Evolutionary conservation across 2,888 invertebrate genomes (phyloP), one percentile per base, ranked within the genome.

Genomic region (Dinocampus coccinellae): DNA sequence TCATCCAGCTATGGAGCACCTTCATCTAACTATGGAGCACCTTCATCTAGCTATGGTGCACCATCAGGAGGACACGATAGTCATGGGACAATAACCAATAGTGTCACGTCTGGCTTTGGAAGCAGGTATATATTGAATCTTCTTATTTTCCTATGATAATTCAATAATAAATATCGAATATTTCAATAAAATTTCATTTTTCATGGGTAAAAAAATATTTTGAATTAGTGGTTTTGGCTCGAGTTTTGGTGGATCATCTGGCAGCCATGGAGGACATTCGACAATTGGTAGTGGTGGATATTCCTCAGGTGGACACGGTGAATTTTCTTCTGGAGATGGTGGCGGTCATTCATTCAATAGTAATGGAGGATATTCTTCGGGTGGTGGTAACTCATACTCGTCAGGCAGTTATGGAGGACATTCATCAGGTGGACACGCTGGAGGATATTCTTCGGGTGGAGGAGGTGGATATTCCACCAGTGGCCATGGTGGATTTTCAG

Each of bases 41-140:
- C 64, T 20, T 64, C 64, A 1, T 34, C 58, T 4, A 61, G 57
- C 9, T 70, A 62, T 47, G 34, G 63, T 52, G 75, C 39, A 55
- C 62, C 55, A 61, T 72, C 69, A 47, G 69, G 20, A 22, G 73
- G 77, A 4, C 66, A 74, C 55, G 69, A 66, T 22, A 71, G 74
- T 6, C 71, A 74, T 9, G 71, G 71, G 16, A 70, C 79, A 53
- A 76, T 75, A 34, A 77, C 80, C 20, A 80, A 79, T 39, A 77
- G 79, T 47, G 75, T 80, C 60, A 81, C 82, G 2, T 78, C 79
- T 22, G 76, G 79, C 22, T 81, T 82, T 39, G 80, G 81, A 33
- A 78, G 80, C 79, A 81, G 84, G 83, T 83, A 69, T n/a, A 60
- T n/a, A 39, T 16, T 42, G 2, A 52, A 26, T 69, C 13, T 22